Evolutionary conservation across 2,797 vertebrate species (phyloP), one percentile per base, ranked within the genome.

Genomic region (Nothura maculosa): DNA sequence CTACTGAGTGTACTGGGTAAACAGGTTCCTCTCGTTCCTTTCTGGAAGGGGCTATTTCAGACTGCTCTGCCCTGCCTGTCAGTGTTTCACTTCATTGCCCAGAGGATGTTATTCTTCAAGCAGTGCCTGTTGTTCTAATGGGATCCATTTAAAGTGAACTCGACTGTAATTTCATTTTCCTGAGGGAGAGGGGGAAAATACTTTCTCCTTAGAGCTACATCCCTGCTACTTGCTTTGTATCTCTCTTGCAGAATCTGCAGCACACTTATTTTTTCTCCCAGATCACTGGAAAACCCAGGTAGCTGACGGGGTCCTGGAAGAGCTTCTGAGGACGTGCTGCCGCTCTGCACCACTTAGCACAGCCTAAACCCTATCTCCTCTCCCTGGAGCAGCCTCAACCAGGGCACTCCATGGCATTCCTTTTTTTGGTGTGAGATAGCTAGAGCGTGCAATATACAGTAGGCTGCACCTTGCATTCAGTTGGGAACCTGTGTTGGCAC

Each of bases 101-200:
- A 58, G 75, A 91, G 57, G 81, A 92, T 93, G 89, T 94, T 94
- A 61, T 83, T 94, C 79, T 92, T 94, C 64, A 79, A 87, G 34
- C 22, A 66, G 80, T 94, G 92, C 82, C 70, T 79, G 91, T 93
- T 88, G 82, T 70, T 85, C 77, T 96, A 93, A 95, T 95, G 83
- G 90, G 74, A 86, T 93, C 85, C 4, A 0, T 96, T 95, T 94
- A 91, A 93, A 95, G 89, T 16, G 9, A 95, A 82, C 91, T 91
- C 48, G 32, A 32, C 69, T 68, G 85, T 93, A 96, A 96, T 94
- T 95, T 95, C 81, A 68, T 95, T 93, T 96, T 96, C 94, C 93
- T 88, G 76, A 32, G 91, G 91, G 94, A 86, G 58, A 18, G 24
- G 1, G 2, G 7, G 52, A 52, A 90, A 77, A 45, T 85, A 45